Evolutionary conservation across 2,113 vertebrate genomes (phyloP).

Genomic region (Hippocampus barbouri): DNA sequence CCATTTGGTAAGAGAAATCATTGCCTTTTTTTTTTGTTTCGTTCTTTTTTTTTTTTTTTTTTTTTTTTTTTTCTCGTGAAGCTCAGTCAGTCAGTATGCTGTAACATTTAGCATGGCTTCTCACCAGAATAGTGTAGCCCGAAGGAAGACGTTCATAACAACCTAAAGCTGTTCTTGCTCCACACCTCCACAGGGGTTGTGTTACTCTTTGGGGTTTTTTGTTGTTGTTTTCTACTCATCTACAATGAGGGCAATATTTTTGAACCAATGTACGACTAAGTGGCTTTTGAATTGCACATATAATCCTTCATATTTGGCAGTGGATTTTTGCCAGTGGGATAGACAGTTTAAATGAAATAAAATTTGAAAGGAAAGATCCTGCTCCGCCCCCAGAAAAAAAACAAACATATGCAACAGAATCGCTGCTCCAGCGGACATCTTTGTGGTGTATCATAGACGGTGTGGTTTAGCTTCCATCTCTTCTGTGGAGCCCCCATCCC

Average conservation of each 20-base stretch:
- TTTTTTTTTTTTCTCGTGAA: slow-evolving; percentile 78
- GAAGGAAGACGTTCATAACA: slow-evolving; percentile 73
- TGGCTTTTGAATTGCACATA: slow-evolving; percentile 89
- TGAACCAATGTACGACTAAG: slow-evolving; percentile 82
- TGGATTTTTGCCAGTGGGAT: slow-evolving; percentile 64
- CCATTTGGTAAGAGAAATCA: slow-evolving; percentile 91
- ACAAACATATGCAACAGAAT: slow-evolving; percentile 90
- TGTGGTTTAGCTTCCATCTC: slow-evolving; percentile 83
- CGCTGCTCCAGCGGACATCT: slow-evolving; percentile 78
- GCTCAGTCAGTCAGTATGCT: slow-evolving; percentile 90
- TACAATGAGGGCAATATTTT: slow-evolving; percentile 80
- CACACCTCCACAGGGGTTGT: slow-evolving; percentile 76
- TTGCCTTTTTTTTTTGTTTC: slow-evolving; percentile 80
- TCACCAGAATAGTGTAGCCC: slow-evolving; percentile 94
- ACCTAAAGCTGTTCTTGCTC: slow-evolving; percentile 80
- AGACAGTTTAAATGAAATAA: slow-evolving; percentile 70
- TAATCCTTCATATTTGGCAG: slow-evolving; percentile 83
- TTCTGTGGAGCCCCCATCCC: slow-evolving; percentile 37
- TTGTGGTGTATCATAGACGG: slow-evolving; percentile 85
- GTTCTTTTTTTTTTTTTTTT: slow-evolving; percentile 73
- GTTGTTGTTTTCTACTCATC: slow-evolving; percentile 62
- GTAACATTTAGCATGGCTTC: slow-evolving; percentile 99
- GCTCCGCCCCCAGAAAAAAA: slow-evolving; percentile 77
- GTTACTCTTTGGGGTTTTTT: slow-evolving; percentile 47
- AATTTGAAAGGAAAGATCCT: neutral